Evolutionary conservation across 2,888 invertebrate genomes (phyloP), one percentile per base, ranked within the genome.

Genomic region (Geophilus truncorum): DNA sequence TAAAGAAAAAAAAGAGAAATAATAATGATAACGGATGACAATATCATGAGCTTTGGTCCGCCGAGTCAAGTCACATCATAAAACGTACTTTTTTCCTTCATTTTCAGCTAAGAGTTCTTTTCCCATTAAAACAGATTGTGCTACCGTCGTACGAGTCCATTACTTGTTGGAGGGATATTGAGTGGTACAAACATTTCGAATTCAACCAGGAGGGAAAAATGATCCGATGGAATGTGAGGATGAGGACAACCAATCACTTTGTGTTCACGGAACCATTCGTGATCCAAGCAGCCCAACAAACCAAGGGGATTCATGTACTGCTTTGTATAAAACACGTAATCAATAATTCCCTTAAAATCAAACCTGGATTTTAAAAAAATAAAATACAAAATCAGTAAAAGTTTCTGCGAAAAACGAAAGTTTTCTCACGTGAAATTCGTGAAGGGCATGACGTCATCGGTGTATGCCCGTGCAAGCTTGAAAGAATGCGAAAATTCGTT

Each of bases 311-410:
- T 94, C 94, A 99, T 95, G 86, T 94, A 94, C 87, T 95, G 94
- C 87, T 95, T 95, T 84, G 97, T 95, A 88, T 95, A 97, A 90
- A 99, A 98, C 88, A 99, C 97, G 91, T 99, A 99, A 90, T 99
- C 99, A 87, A 99, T 99, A 87, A 98, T 96, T 85, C 98, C 99
- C 89, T 98, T 97, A 90, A 99, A 99, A 88, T 99, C 98, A 89
- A 96, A 97, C 86, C 96, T 96, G n/a, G n/a, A n/a, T n/a, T n/a
- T n/a, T n/a, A n/a, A n/a, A n/a, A n/a, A n/a, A n/a, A n/a, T n/a
- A 18, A 10, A 36, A 78, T 36, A 78, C 5, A n/a, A 9, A n/a
- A 78, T 78, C 3, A 77, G 10, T 30, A 21, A 30, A 30, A n/a
- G 12, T 30, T 32, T 32, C 5, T 10, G 6, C n/a, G n/a, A n/a